Base-by-base conservation (phyloP, 2,888 invertebrate genomes). In the Rotaria macrura region DNA sequence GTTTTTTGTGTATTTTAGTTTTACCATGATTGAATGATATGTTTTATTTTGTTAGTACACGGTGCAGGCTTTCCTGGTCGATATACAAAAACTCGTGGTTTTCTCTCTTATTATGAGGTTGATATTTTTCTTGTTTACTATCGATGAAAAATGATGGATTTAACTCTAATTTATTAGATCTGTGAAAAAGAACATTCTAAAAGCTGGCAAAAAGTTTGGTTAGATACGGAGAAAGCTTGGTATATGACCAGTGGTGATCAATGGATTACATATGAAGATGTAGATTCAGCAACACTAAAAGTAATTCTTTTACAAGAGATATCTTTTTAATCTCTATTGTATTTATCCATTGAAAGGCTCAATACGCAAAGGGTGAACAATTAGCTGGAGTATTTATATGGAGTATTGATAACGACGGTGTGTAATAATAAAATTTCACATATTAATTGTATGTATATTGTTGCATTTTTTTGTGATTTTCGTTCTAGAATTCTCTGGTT, bases 131-230 rank as follows among this genome's bases (percentile, higher is more conserved):
- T 40, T 40, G 7, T 29, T 14, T 83, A 29, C 10, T 38, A 38
- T 38, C 1, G 12, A 7, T 72, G 10, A 47, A 47, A 47, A 38
- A 1, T 72, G 5, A 43, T 43, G 5, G 43, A 7, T 43, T 5
- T 47, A 9, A 47, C 14, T 23, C 12, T 4, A 40, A n/a, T 3
- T 47, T n/a, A 17, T 83, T 40, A 84, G 84, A 52, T 84, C 25
- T 86, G 86, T 79, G 86, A 86, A n/a, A 47, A 74, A 25, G 43
- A 47, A 23, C 40, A 74, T 54, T 29, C 79, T 23, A 74, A 74
- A 74, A 84, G 74, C 49, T 86, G 86, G 86, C 84, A 74, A 40
- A 74, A 84, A 84, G 84, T 84, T 14, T 86, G 86, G 86, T 55
- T 84, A 54, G 43, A 84, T 25, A 25, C 84, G 9, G 86, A 72